Evolutionary conservation across 2,797 vertebrate species (phyloP).

Genomic region (Chelidonichthys spinosus): DNA sequence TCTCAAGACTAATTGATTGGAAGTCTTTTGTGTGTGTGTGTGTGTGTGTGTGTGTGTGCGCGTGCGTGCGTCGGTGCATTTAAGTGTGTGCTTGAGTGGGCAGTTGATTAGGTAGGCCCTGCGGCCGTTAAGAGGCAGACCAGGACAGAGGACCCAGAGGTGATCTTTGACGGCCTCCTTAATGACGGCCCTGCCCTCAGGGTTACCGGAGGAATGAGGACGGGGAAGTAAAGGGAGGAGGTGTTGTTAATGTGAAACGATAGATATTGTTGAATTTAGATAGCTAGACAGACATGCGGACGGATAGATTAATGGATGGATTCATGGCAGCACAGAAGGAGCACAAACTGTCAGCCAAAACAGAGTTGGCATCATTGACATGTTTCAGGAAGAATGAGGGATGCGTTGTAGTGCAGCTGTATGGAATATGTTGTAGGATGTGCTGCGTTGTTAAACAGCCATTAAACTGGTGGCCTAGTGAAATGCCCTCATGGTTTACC

Average conservation of each 20-base stretch:
- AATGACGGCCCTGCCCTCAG: conserved; percentile 60
- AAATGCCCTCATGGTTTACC: conserved; percentile 73
- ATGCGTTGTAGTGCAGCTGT: conserved; percentile 50
- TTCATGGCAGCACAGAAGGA: conserved; percentile 2
- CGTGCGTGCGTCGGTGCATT: conserved; percentile 26
- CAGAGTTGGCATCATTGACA: background rate
- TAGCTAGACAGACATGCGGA: background rate
- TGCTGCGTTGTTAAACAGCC: conserved; percentile 63
- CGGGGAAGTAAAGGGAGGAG: conserved; percentile 27
- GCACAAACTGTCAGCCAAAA: conserved; percentile 7
- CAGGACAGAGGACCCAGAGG: conserved; percentile 54
- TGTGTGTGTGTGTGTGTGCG: conserved; percentile 21
- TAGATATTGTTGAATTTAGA: background rate
- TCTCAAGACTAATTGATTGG: conserved; percentile 73
- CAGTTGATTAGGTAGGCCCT: conserved; percentile 71
- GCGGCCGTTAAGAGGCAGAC: conserved; percentile 62
- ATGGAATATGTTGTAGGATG: conserved; percentile 64
- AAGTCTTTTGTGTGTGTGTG: conserved; percentile 39
- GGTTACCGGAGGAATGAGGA: conserved; percentile 65
- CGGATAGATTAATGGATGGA: background rate
- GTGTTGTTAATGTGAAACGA: background rate
- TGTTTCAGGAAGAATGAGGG: conserved; percentile 20
- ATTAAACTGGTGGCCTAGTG: conserved; percentile 72
- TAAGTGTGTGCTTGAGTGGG: conserved; percentile 41
- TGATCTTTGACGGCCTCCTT: conserved; percentile 58